A percentile compares a stretch with the other conserved stretches of the same genome.
These are phyloP conservation scores for Drosophila ohnishii DNA, from an alignment of 1,140 invertebrate genomes.

Conservation along the genomic window DNA sequence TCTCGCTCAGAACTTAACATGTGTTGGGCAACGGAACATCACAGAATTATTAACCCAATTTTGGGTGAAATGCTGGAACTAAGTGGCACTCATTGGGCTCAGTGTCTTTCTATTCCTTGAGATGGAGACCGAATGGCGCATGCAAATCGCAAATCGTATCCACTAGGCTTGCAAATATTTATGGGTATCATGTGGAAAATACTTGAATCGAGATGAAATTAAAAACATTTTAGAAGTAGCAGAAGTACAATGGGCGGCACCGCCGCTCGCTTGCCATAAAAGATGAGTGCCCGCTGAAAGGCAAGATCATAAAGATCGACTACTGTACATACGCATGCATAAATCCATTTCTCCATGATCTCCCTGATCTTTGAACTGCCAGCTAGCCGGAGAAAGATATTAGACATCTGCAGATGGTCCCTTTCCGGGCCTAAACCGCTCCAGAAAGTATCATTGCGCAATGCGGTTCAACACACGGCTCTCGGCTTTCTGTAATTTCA, in stretches of 20 bases:
- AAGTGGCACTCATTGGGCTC: constrained; percentile 4
- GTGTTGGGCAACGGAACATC: background rate
- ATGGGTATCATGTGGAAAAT: constrained; percentile 45
- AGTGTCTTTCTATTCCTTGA: constrained; percentile 26
- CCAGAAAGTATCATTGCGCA: constrained; percentile 3
- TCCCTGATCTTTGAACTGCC: constrained; percentile 54
- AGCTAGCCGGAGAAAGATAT: constrained; percentile 40
- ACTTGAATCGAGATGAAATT: constrained; percentile 39
- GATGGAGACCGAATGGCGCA: constrained; percentile 17
- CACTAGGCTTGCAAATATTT: constrained; percentile 46
- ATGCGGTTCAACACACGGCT: constrained; percentile 4
- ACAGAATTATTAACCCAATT: background rate
- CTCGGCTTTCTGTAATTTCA: constrained; percentile 52
- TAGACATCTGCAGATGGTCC: constrained; percentile 29
- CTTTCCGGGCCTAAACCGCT: background rate
- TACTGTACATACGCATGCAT: constrained; percentile 36
- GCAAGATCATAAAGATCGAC: constrained; percentile 62
- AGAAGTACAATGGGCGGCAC: constrained; percentile 37
- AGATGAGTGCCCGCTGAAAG: constrained; percentile 63
- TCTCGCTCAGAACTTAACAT: background rate
- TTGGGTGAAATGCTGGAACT: background rate
- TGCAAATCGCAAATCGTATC: constrained; percentile 51
- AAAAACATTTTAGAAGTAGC: constrained; percentile 36
- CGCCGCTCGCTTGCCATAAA: constrained; percentile 45
- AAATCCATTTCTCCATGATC: constrained; percentile 18